Evolutionary conservation across 2,797 vertebrate genomes (phyloP), one percentile per base, ranked within the genome.

Genomic region (Myotis pilosus): DNA sequence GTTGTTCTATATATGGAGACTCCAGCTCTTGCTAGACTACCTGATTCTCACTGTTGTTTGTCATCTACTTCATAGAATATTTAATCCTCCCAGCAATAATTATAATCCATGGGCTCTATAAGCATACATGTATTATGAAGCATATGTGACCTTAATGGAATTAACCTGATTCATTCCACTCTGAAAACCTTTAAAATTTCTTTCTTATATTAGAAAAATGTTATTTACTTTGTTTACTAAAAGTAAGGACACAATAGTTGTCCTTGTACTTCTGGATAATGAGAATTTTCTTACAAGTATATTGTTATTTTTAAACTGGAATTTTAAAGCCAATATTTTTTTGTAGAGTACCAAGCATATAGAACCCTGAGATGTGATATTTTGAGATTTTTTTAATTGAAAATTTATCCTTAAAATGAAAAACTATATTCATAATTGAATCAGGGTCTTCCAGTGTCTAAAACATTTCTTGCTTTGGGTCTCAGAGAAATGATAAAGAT

Each of bases 51-150:
- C 60, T 83, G 68, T 87, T 74, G 38, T 81, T 92, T 80, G 55
- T 82, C 78, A 91, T 20, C 16, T 4, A n/a, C 16, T 90, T 88
- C 51, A 57, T 38, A 74, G 82, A 36, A 53, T 85, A 66, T 76
- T 94, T 96, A 96, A 91, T 89, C 81, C 25, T 92, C 30, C n/a
- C 72, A 51, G 79, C 81, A 94, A 80, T 92, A 93, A 82, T 93
- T n/a, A 36, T 75, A 80, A 66, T 92, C 88, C 33, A 87, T 41
- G 53, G 71, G 9, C 47, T 92, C n/a, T 79, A 17, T 72, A 68
- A 92, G 38, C 33, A 87, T 55, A 74, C 1, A 8, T 86, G 8
- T 62, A 66, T 94, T 95, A 92, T 90, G 68, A 88, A 92, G 78
- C 69, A 69, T 38, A 44, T 62, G n/a, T 36, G 92, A 93, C 38